phyloP scores from a whole-genome alignment of 2,888 invertebrate species.

The Hypena proboscidalis region DNA sequence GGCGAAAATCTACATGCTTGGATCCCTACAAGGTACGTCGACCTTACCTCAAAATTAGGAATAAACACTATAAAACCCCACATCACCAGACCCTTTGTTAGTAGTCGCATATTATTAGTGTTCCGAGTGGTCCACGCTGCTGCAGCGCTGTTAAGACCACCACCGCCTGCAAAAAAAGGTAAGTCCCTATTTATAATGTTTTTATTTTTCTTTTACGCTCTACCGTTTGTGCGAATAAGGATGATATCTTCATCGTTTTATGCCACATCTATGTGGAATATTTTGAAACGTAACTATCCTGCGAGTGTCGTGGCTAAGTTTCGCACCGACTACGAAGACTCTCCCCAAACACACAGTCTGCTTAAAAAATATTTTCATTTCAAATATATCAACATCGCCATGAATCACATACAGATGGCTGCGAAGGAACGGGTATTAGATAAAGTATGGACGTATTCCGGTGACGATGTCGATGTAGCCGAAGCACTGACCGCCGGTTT shows the following conservation, averaged over 20 bases:
- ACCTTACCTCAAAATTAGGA: too few species aligned
- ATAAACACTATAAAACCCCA: too few species aligned
- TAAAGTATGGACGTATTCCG: too few species aligned
- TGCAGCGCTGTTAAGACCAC: neutral
- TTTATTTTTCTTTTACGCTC: neutral
- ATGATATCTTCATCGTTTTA: neutral
- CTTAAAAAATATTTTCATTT: neutral
- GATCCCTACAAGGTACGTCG: too few species aligned
- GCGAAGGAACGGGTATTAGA: neutral
- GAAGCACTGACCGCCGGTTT: too few species aligned
- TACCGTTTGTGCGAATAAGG: neutral
- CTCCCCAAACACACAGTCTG: neutral
- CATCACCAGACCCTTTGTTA: too few species aligned
- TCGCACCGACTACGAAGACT: neutral
- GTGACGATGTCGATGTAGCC: too few species aligned
- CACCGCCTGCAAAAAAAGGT: neutral
- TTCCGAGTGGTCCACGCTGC: neutral
- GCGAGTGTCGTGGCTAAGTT: neutral
- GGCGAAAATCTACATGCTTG: too few species aligned
- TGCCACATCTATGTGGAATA: neutral
- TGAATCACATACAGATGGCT: neutral
- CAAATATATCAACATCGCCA: neutral
- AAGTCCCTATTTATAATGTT: neutral
- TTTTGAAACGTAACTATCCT: neutral
- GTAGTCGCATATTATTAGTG: too few species aligned